Evolutionary conservation across 2,888 invertebrate species (phyloP).

Genomic region (Troglohyphantes excavatus): DNA sequence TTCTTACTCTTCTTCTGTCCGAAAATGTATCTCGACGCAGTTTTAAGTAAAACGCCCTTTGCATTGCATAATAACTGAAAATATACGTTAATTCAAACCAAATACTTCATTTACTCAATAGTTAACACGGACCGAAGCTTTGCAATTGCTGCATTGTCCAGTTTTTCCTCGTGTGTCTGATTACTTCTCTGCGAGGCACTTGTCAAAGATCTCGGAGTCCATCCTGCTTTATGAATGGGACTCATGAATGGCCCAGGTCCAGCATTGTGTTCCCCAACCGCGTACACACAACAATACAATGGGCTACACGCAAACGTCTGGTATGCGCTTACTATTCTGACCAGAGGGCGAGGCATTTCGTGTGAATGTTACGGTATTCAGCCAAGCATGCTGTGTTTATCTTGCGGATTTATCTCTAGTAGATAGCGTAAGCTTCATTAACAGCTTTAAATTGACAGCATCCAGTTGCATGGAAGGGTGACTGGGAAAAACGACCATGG

Average conservation of each 20-base stretch:
- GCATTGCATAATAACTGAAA: too few species aligned
- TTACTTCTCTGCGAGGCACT: background rate
- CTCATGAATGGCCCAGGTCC: slow-evolving; percentile 31
- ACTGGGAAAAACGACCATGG: too few species aligned
- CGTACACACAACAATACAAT: slow-evolving; percentile 14
- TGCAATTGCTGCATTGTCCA: slow-evolving; percentile 10
- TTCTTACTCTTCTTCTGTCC: too few species aligned
- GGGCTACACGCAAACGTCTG: slow-evolving; percentile 29
- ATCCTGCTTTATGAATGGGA: slow-evolving; percentile 44
- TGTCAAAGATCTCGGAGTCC: background rate
- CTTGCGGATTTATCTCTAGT: background rate
- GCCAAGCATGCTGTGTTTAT: slow-evolving; percentile 1
- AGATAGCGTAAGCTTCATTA: too few species aligned
- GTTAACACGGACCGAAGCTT: background rate
- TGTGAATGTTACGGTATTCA: slow-evolving; percentile 2
- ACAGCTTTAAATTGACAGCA: too few species aligned
- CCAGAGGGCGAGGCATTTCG: slow-evolving; percentile 21
- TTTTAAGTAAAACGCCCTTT: too few species aligned
- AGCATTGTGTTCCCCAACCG: slow-evolving; percentile 12
- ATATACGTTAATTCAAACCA: too few species aligned
- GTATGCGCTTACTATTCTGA: background rate
- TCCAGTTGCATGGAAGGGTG: too few species aligned
- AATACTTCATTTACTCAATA: too few species aligned
- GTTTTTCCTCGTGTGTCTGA: background rate
- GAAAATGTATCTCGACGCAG: too few species aligned